A percentile compares a stretch with the other conserved stretches of the same genome.
Evolutionary conservation across 2,113 vertebrate species (phyloP).

Genomic region (Nothoprocta perdicaria): DNA sequence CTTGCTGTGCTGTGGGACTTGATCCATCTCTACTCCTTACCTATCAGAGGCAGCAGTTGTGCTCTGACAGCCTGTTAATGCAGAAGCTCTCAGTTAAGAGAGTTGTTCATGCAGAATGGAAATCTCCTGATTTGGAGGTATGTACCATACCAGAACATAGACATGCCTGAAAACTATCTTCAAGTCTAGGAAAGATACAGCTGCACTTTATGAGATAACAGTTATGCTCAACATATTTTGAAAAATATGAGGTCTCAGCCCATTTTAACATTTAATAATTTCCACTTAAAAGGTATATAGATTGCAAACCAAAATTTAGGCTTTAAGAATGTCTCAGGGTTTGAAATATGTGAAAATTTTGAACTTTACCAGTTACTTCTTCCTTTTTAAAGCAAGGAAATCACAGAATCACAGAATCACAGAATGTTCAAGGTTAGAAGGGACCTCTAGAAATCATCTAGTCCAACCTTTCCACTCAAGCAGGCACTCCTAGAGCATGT

Average conservation of each 20-base stretch:
- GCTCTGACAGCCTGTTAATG: neutral
- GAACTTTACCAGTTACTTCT: neutral
- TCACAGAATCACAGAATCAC: too few relatives aligned
- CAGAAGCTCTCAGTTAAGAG: neutral
- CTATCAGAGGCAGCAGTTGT: neutral
- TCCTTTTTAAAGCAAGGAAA: neutral
- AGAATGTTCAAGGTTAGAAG: too few relatives aligned
- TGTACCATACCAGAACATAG: neutral
- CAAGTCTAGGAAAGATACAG: neutral
- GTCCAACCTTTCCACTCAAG: too few relatives aligned
- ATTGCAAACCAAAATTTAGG: neutral
- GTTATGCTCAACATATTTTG: neutral
- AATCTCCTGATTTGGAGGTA: neutral
- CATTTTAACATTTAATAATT: neutral
- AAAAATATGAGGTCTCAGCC: neutral
- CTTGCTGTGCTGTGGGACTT: neutral
- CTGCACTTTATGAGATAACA: neutral
- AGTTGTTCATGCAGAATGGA: neutral
- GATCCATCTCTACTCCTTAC: neutral
- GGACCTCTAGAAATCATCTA: too few relatives aligned
- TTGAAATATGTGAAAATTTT: constrained; percentile 19
- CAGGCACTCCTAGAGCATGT: too few relatives aligned
- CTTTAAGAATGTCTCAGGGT: neutral
- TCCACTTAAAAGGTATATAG: neutral
- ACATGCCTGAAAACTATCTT: neutral